Evolutionary conservation across 2,113 vertebrate species (phyloP).

Genomic region (Gila orcuttii): DNA sequence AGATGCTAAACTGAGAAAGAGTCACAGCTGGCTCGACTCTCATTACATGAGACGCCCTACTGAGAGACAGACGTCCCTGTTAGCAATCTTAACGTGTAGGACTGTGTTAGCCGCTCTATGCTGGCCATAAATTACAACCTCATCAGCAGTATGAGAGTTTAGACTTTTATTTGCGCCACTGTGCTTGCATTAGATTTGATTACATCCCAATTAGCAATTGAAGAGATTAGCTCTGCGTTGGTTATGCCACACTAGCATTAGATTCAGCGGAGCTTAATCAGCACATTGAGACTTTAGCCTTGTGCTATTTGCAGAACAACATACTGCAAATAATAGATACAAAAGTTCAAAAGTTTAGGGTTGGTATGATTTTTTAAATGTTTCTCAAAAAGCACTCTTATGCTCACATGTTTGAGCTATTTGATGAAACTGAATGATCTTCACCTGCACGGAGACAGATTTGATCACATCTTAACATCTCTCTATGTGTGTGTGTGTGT

Average conservation of each 20-base stretch:
- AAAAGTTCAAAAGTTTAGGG: too few relatives aligned
- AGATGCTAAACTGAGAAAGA: slow-evolving; percentile 50
- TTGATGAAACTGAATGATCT: too few relatives aligned
- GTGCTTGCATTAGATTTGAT: slow-evolving; percentile 43
- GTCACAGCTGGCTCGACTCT: slow-evolving; percentile 44
- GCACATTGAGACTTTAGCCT: not conserved
- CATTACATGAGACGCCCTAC: slow-evolving; percentile 52
- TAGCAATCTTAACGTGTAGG: slow-evolving; percentile 30
- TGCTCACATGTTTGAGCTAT: too few relatives aligned
- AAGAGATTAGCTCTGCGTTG: slow-evolving; percentile 34
- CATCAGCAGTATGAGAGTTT: slow-evolving; percentile 42
- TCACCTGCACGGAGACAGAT: not conserved
- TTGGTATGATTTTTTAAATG: too few relatives aligned
- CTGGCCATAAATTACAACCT: slow-evolving; percentile 36
- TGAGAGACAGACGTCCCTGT: slow-evolving; percentile 50
- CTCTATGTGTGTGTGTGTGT: not conserved
- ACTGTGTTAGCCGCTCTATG: not conserved
- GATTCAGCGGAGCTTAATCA: not conserved
- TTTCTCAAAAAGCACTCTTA: too few relatives aligned
- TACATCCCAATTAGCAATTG: slow-evolving; percentile 41
- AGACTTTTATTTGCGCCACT: not conserved
- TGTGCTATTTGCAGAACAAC: not conserved
- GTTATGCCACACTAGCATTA: not conserved
- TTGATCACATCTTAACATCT: not conserved
- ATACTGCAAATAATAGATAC: too few relatives aligned